Evolutionary conservation across 2,113 vertebrate genomes (phyloP).

Genomic region (Psophia crepitans): DNA sequence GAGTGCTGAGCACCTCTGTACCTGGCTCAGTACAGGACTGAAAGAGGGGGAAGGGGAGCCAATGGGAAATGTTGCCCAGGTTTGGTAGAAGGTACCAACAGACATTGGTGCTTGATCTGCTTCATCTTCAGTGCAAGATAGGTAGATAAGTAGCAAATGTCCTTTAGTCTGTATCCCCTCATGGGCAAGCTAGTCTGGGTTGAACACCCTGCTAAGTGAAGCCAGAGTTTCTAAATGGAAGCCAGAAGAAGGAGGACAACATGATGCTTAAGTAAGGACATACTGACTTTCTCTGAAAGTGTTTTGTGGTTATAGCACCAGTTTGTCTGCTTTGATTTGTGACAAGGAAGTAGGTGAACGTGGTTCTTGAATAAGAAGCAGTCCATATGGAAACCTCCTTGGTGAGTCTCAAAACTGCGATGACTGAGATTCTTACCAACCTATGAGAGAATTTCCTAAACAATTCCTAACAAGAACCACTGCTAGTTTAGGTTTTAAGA

Average conservation of each 20-base stretch:
- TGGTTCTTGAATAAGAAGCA: neutral
- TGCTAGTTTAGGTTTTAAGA: neutral
- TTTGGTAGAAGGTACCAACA: neutral
- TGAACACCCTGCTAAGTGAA: neutral
- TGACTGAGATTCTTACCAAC: neutral
- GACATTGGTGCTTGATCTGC: neutral
- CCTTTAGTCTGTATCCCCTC: neutral
- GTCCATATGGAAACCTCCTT: neutral
- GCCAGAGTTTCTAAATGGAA: neutral
- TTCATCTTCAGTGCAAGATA: neutral
- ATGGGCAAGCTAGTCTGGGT: accelerated
- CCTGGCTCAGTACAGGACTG: neutral
- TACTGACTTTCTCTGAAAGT: neutral
- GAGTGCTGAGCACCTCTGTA: neutral
- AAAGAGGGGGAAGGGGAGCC: neutral
- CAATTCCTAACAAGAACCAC: neutral
- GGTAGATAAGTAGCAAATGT: neutral
- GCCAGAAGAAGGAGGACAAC: neutral
- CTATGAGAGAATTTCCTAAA: neutral
- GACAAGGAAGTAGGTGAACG: neutral
- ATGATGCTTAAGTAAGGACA: neutral
- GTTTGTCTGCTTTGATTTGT: neutral
- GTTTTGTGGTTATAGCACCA: neutral
- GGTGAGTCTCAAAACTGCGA: neutral
- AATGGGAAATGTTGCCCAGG: neutral